These are phyloP conservation scores for Aphelinus atriplicis DNA, from an alignment of 1,140 invertebrate species.

Conservation along the genomic window DNA sequence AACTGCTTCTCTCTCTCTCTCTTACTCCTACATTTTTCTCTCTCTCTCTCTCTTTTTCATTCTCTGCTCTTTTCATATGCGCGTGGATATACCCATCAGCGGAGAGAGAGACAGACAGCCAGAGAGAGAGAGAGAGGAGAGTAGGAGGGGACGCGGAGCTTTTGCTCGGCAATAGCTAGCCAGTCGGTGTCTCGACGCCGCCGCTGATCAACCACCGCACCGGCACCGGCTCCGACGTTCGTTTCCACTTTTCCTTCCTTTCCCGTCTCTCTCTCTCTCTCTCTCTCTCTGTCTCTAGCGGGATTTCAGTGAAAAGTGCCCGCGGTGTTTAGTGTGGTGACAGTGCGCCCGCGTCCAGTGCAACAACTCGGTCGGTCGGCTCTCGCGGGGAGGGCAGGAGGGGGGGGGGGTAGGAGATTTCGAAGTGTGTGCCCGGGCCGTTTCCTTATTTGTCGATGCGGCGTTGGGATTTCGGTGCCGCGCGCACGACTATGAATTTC, in stretches of 20 bases:
- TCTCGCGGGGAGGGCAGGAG: too few species aligned
- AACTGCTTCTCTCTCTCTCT: slow-evolving; percentile 6
- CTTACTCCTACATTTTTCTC: neutral
- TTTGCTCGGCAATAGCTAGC: neutral
- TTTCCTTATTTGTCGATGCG: neutral
- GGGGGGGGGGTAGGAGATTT: neutral
- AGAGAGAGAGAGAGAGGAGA: slow-evolving; percentile 18
- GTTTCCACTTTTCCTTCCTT: too few species aligned
- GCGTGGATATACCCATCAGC: too few species aligned
- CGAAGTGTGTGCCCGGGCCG: neutral
- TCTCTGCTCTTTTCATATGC: neutral
- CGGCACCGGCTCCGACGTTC: neutral
- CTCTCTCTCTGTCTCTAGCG: too few species aligned
- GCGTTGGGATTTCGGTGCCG: neutral
- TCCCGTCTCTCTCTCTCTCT: too few species aligned
- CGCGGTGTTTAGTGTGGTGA: too few species aligned
- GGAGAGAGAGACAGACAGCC: too few species aligned
- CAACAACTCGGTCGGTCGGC: too few species aligned
- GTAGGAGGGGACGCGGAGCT: neutral
- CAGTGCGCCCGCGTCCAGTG: too few species aligned
- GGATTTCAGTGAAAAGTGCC: too few species aligned
- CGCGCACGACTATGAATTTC: neutral
- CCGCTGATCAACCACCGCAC: neutral
- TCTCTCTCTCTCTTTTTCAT: neutral
- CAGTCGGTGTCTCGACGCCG: slow-evolving; percentile 21